Percentiles rank a stretch among this genome's conserved stretches.
Conservation (phyloP, 2,113 vertebrate species). For the Hyaena hyaena region DNA sequence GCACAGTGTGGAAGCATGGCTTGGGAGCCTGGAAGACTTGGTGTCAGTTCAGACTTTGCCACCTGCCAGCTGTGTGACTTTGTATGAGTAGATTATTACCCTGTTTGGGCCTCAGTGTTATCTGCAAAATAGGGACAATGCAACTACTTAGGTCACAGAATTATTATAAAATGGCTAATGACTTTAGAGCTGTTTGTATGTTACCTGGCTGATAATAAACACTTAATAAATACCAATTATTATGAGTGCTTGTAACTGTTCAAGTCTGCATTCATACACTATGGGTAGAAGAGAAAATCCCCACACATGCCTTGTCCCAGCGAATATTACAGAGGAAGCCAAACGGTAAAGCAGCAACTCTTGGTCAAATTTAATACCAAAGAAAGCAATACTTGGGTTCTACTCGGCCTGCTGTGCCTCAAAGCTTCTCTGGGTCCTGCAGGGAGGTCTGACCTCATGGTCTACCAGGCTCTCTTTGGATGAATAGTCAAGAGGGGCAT, state of each 20-base stretch:
- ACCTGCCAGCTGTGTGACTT: not conserved
- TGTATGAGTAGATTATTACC: not conserved
- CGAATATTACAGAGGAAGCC: not conserved
- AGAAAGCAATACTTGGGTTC: not conserved
- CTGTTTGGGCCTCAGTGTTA: not conserved
- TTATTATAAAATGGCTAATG: not conserved
- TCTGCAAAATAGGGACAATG: not conserved
- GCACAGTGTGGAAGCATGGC: accelerated
- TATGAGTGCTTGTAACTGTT: not conserved
- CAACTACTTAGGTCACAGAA: not conserved
- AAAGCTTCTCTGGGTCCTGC: not conserved
- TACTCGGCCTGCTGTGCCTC: not conserved
- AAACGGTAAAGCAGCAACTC: not conserved
- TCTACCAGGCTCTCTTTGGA: not conserved
- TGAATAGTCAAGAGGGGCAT: not conserved
- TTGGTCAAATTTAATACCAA: not conserved
- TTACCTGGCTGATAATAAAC: not conserved
- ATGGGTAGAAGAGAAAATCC: not conserved
- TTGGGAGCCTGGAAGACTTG: not conserved
- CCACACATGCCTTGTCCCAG: not conserved
- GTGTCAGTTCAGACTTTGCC: not conserved
- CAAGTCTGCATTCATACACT: not conserved
- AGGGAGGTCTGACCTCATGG: not conserved
- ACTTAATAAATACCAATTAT: not conserved
- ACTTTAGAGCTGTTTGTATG: not conserved